phyloP scores from a whole-genome alignment of 2,113 vertebrate genomes.

The Acinonyx jubatus region DNA sequence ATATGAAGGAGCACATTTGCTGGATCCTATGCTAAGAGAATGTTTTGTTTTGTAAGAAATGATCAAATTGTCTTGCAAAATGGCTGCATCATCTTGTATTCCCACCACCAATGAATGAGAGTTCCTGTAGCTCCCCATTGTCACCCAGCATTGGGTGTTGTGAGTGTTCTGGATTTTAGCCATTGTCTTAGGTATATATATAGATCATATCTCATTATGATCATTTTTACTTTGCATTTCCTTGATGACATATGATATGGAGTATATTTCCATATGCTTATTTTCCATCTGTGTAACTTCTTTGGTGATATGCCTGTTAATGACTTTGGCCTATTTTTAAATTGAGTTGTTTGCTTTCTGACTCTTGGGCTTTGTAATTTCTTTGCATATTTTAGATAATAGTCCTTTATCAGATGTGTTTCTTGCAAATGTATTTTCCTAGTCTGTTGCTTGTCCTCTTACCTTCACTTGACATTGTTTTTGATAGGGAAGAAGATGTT shows the following conservation, averaged over 20 bases:
- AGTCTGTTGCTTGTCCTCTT: background rate
- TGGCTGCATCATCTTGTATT: background rate
- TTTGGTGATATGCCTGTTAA: background rate
- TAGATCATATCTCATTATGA: background rate
- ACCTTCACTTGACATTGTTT: background rate
- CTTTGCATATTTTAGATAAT: background rate
- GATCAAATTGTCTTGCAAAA: background rate
- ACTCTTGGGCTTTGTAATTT: background rate
- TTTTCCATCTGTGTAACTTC: background rate
- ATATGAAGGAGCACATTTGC: background rate
- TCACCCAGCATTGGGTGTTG: background rate
- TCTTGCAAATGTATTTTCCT: background rate
- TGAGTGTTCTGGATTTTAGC: background rate
- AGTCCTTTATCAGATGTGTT: background rate
- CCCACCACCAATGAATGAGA: background rate
- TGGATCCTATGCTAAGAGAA: background rate
- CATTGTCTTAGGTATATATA: no score
- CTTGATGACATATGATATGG: background rate
- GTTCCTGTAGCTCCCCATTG: background rate
- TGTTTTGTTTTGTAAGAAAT: background rate
- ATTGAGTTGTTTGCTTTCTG: background rate
- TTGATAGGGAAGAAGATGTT: background rate
- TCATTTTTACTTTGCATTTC: background rate
- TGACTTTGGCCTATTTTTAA: background rate
- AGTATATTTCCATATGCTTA: background rate